Evolutionary conservation across 2,797 vertebrate species (phyloP).

Genomic region (Coreius guichenoti): DNA sequence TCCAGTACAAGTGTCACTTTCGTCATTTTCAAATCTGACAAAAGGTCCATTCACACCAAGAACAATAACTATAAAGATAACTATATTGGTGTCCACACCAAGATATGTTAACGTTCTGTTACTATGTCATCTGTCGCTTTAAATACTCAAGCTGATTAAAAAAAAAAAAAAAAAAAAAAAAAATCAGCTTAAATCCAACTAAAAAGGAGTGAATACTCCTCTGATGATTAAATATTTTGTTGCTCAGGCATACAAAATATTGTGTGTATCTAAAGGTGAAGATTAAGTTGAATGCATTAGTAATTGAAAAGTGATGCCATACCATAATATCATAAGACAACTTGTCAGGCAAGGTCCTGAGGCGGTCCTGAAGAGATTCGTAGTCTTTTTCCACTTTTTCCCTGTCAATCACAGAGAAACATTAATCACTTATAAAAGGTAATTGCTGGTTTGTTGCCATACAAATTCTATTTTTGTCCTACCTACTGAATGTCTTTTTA

Average conservation of each 20-base stretch:
- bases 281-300: neutral
- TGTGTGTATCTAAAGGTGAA: neutral
- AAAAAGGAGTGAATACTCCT: neutral
- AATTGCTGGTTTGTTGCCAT: neutral
- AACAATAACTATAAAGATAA: neutral
- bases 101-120: neutral
- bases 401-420: conserved; percentile 75
- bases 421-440: conserved; percentile 6
- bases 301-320: conserved; percentile 60
- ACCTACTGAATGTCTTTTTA: neutral
- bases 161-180: no score
- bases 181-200: neutral
- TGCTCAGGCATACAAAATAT: neutral
- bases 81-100: neutral
- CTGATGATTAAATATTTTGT: neutral
- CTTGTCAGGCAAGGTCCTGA: conserved; percentile 88
- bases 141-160: neutral
- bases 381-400: conserved; percentile 91
- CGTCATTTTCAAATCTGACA: neutral
- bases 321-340: conserved; percentile 95
- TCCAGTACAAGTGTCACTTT: neutral
- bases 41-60: neutral
- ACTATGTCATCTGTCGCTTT: neutral
- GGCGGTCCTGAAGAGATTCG: conserved; percentile 86
- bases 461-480: neutral